Percentiles rank a stretch among this genome's conserved stretches.
These are phyloP conservation scores for Macrosiphum euphorbiae DNA, from an alignment of 2,888 invertebrate species.

Conservation along the genomic window DNA sequence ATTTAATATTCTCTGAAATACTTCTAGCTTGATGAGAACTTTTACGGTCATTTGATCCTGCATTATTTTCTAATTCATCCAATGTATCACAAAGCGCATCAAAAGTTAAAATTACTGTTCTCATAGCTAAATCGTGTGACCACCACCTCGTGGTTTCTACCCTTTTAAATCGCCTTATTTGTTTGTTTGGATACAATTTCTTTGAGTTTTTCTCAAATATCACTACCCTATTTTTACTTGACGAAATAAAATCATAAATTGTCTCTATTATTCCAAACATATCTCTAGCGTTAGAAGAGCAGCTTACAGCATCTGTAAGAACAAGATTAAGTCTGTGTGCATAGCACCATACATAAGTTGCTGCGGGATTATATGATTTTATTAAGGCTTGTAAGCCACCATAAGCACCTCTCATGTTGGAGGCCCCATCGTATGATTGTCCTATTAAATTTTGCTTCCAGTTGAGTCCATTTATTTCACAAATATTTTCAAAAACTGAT, in stretches of 20 bases:
- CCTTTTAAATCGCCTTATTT: neutral
- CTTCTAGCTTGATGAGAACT: neutral
- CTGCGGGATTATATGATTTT: neutral
- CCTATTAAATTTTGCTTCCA: neutral
- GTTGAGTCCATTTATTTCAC: neutral
- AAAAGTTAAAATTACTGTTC: neutral
- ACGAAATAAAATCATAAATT: neutral
- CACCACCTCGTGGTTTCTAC: neutral
- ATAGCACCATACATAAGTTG: neutral
- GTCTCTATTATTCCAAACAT: neutral
- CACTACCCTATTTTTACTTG: neutral
- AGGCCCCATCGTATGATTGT: neutral
- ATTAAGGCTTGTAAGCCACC: neutral
- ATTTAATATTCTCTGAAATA: neutral
- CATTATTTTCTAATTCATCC: neutral
- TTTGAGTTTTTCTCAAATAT: neutral
- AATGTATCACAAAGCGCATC: neutral
- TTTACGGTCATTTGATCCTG: neutral
- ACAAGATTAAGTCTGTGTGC: too few relatives aligned
- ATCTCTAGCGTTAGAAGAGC: neutral
- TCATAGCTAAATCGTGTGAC: neutral
- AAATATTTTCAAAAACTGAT: neutral
- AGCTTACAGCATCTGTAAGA: neutral
- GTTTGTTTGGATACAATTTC: neutral
- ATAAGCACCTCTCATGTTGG: constrained; percentile 9